Base-by-base conservation (phyloP, 2,888 invertebrate species). In the Leucophora obtusa region DNA sequence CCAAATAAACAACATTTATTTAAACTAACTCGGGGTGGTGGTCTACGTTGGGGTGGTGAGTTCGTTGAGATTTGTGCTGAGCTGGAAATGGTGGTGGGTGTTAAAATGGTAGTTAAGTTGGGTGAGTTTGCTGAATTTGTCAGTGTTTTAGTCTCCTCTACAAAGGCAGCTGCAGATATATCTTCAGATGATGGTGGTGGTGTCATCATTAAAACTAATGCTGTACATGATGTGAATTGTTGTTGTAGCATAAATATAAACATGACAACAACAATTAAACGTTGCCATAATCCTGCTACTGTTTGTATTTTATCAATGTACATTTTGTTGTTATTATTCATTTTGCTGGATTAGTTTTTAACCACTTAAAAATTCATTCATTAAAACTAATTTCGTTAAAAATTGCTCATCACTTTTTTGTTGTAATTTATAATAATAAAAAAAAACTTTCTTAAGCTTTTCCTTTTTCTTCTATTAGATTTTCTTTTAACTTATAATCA, bases 1-100 rank as follows among this genome's bases (percentile, higher is more conserved):
- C 91, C 92, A 79, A 90, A 88, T 28, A 89, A 91, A 85, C 93
- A 93, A 87, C 92, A 93, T 86, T 92, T 91, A 83, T 92, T 90
- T 59, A 93, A 89, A 53, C 84, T 87, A 54, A 91, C 88, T 51
- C 84, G 85, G 21, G 87, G 86, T 58, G 88, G 89, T 10, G 87
- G 85, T n/a, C 83, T 72, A 1, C 83, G 82, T 5, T 82, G 83
- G 9, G 70, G 73, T 71, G 77, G 62, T 0, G 83, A 53, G 4
- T 71, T 56, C 8, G 74, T 43, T 6, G 77, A 17, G 50, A 72
- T 65, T 76, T 78, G 66, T 70, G 28, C 28, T 28, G 28, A 28
- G 28, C 28, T 28, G 28, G 28, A 7, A 7, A 7, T 28, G 69
- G 24, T 15, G 18, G 28, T 11, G 17, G n/a, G 15, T 24, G 28